A percentile compares a stretch with the other conserved stretches of the same genome.
phyloP scores from a whole-genome alignment of 2,888 invertebrate species.

The Cosmorhoe ocellata region DNA sequence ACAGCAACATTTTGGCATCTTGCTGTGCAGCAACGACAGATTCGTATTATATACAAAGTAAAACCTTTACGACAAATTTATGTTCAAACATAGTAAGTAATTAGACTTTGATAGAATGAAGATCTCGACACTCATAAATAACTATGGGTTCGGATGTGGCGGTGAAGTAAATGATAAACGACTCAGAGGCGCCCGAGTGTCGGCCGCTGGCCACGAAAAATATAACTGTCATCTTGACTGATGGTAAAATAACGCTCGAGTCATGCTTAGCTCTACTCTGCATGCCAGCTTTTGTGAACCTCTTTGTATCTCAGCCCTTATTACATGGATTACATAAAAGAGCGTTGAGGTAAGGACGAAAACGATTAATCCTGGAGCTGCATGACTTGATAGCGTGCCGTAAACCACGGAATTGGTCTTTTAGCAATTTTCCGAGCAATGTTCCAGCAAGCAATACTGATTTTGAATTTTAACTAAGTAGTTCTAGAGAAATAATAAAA shows the following conservation, averaged over 20 bases:
- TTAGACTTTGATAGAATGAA: conserved; percentile 21
- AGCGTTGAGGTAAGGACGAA: conserved; percentile 48
- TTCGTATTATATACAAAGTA: conserved; percentile 4
- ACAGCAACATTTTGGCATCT: conserved; percentile 37
- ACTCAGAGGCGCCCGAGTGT: conserved; percentile 69
- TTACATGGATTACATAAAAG: conserved; percentile 63
- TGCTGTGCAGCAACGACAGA: conserved; percentile 18
- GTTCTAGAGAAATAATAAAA: neutral
- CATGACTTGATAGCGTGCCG: conserved; percentile 37
- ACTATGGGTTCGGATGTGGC: conserved; percentile 62
- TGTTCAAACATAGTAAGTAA: conserved; percentile 6
- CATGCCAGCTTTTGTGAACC: conserved; percentile 71
- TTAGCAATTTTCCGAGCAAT: conserved; percentile 18
- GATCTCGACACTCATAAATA: conserved; percentile 62
- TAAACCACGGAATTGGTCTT: conserved; percentile 22
- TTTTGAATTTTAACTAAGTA: neutral
- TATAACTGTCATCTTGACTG: conserved; percentile 80
- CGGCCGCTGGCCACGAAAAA: conserved; percentile 78
- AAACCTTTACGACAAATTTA: conserved; percentile 1
- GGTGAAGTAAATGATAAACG: conserved; percentile 75
- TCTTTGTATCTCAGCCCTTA: conserved; percentile 65
- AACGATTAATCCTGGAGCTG: conserved; percentile 40
- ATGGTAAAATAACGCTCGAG: conserved; percentile 75
- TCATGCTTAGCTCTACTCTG: conserved; percentile 74
- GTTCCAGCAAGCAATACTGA: neutral